Evolutionary conservation across 2,888 invertebrate species (phyloP).

Genomic region (Trissolcus brochymenae): DNA sequence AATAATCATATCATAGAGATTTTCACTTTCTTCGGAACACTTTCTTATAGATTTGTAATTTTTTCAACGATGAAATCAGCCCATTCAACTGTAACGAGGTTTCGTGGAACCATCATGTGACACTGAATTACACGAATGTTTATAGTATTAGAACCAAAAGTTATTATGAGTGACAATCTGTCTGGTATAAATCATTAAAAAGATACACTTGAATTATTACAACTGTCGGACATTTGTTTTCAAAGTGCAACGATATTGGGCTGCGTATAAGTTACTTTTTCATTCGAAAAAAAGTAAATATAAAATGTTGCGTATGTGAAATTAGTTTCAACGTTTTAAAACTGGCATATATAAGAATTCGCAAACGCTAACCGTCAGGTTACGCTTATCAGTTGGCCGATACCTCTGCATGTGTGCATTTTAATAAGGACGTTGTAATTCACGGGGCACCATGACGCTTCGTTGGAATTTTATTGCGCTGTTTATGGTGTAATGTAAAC

Average conservation of each 20-base stretch:
- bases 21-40: too few species aligned
- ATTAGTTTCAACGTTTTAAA: slow-evolving; percentile 45
- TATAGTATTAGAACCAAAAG: not conserved
- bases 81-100: slow-evolving; percentile 4
- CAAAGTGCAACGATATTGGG: slow-evolving; percentile 23
- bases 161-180: slow-evolving; percentile 21
- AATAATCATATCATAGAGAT: slow-evolving; percentile 24
- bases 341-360: slow-evolving; percentile 37
- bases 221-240: slow-evolving; percentile 18
- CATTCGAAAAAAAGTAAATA: slow-evolving; percentile 3
- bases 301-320: slow-evolving; percentile 21
- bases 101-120: not conserved
- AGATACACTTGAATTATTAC: slow-evolving; percentile 35
- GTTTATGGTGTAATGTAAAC: slow-evolving; percentile 73
- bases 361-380: slow-evolving; percentile 58
- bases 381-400: slow-evolving; percentile 62
- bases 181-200: slow-evolving; percentile 18
- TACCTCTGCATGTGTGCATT: slow-evolving; percentile 66
- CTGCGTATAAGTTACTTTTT: slow-evolving; percentile 18
- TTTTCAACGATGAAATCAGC: too few species aligned
- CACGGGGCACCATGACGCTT: slow-evolving; percentile 69
- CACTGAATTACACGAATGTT: slow-evolving; percentile 14
- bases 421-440: slow-evolving; percentile 71
- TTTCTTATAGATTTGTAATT: too few species aligned
- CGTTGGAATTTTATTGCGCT: slow-evolving; percentile 73